These are phyloP conservation scores for Erinaceus europaeus DNA, from an alignment of 2,113 vertebrate genomes.

Conservation along the genomic window DNA sequence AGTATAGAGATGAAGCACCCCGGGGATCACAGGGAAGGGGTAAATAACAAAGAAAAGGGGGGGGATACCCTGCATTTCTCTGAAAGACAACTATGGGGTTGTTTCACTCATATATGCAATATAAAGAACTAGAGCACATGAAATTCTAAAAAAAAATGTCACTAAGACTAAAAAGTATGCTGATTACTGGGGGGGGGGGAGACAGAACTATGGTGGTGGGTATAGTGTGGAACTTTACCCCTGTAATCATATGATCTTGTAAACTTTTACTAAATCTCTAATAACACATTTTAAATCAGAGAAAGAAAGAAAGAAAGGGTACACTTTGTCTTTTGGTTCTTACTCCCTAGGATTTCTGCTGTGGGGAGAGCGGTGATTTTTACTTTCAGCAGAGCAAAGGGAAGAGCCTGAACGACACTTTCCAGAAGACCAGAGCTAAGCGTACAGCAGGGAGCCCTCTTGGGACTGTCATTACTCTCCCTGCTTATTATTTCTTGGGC, in stretches of 20 bases:
- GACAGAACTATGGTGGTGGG: too few species aligned
- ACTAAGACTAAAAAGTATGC: too few species aligned
- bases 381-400: not conserved
- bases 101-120: too few species aligned
- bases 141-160: too few species aligned
- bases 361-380: not conserved
- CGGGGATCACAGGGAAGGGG: not conserved
- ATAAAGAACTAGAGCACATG: too few species aligned
- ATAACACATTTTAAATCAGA: too few species aligned
- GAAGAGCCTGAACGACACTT: not conserved
- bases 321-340: not conserved
- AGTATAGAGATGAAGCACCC: not conserved
- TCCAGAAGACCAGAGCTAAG: not conserved
- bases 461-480: conserved; percentile 33
- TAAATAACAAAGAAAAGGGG: not conserved
- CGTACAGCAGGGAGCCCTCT: not conserved
- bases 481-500: conserved; percentile 59
- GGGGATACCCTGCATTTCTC: too few species aligned
- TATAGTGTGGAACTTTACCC: too few species aligned
- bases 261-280: too few species aligned
- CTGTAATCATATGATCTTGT: too few species aligned
- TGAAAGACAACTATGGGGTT: too few species aligned
- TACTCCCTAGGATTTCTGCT: not conserved
- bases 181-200: too few species aligned
- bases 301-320: not conserved